These are phyloP conservation scores for Protosalanx chinensis DNA, from an alignment of 2,797 vertebrate species.

Conservation along the genomic window DNA sequence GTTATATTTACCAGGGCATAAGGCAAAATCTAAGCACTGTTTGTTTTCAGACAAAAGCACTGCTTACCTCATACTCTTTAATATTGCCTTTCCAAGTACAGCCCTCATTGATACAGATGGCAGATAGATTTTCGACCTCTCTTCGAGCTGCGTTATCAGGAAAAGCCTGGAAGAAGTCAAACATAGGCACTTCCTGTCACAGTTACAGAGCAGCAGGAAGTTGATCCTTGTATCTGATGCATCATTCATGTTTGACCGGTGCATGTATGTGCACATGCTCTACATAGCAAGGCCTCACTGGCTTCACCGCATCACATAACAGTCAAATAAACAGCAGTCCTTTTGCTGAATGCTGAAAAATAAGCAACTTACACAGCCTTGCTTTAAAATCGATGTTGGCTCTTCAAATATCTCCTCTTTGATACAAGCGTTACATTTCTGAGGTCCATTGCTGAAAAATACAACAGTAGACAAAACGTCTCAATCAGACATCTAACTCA, in stretches of 20 bases:
- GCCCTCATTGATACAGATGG: slow-evolving; percentile 83
- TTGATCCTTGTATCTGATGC: neutral
- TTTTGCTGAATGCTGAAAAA: no score
- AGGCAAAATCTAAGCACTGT: neutral
- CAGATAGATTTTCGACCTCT: slow-evolving; percentile 91
- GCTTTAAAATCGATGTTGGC: slow-evolving; percentile 85
- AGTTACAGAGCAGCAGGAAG: neutral
- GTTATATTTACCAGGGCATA: neutral
- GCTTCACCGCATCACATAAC: slow-evolving; percentile 14
- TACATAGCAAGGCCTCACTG: neutral
- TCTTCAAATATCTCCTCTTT: slow-evolving; percentile 93
- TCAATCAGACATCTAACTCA: no score
- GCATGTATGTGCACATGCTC: neutral
- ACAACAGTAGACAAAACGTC: no score
- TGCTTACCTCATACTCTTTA: slow-evolving; percentile 91
- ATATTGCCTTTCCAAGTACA: slow-evolving; percentile 92
- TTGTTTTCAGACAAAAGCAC: neutral
- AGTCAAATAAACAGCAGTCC: neutral
- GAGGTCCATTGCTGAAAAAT: slow-evolving; percentile 81
- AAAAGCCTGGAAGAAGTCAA: slow-evolving; percentile 78
- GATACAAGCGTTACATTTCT: slow-evolving; percentile 89
- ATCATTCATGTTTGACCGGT: slow-evolving; percentile 17
- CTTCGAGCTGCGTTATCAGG: slow-evolving; percentile 94
- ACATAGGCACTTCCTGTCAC: neutral
- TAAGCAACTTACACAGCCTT: slow-evolving; percentile 78